Evolutionary conservation across 1,140 invertebrate genomes (phyloP), one percentile per base, ranked within the genome.

Genomic region (Thaumetopoea pityocampa): DNA sequence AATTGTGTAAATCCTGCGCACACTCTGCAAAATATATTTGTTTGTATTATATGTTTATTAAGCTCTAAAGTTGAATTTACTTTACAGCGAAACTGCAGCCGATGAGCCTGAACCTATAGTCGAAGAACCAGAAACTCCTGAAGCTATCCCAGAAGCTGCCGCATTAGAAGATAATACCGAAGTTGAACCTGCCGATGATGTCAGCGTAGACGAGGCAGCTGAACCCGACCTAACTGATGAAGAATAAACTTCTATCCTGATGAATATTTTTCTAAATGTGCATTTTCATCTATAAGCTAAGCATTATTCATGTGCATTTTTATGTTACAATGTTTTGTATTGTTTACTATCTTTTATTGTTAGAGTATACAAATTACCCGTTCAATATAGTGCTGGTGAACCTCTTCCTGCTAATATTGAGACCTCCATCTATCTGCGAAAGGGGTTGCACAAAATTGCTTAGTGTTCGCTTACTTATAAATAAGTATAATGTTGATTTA

Each of bases 141-240:
- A 68, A 44, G 50, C 34, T 0, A 40, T 52, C 14, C 42, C 62
- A n/a, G 66, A 71, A 18, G 36, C 49, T 3, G 49, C 54, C 15
- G 67, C 54, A 8, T 3, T 17, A 10, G 67, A 67, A 34, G 53
- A 52, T 9, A 63, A 68, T 33, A 15, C 17, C 3, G 61, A 67
- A 34, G 41, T 50, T 22, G 64, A 61, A 6, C 56, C 56, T 3
- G 65, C 55, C 29, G 66, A 46, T 22, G 84, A 86, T 57, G 62
- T 53, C 37, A 84, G 79, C 34, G 81, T 86, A 52, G 74, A 82
- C 40, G 82, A 84, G 55, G 58, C 67, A 50, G 72, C 74, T 19
- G 85, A 86, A 56, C 74, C 77, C 5, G 86, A 87, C 48, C 76
- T 86, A 14, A 86, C 85, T 9, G 79, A 80, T 10, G 82, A 85